Evolutionary conservation across 2,888 invertebrate species (phyloP), one percentile per base, ranked within the genome.

Genomic region (Bibio marci): DNA sequence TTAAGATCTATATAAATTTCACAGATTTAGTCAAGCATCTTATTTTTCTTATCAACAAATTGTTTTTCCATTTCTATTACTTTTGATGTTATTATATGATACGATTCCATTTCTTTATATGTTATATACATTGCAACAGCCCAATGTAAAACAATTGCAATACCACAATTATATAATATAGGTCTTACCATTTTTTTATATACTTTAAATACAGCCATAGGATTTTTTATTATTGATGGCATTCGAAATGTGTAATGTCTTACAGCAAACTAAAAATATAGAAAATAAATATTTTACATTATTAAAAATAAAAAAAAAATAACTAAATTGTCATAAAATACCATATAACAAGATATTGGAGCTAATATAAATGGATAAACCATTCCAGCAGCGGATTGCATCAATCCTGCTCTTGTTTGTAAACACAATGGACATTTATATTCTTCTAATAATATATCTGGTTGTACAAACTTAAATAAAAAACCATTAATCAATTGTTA

Each of bases 391-490:
- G 50, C 47, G 0, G 63, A 48, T 56, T 80, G 79, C 17, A 73
- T 47, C 1, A 59, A 55, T 3, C 68, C 63, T 19, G 79, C 69
- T 43, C 65, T 66, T 1, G 73, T 44, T 59, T 81, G 74, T 18
- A 70, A 49, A 51, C 83, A 83, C 5, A 77, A 49, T 1, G 77
- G 70, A 49, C 83, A 83, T 2, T 52, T 46, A 1, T 64, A 57
- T 26, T 64, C 68, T 52, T 70, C 62, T 15, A 80, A 46, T 3
- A 80, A 45, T 41, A 80, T 56, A 14, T 68, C 58, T 2, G 65
- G 64, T 47, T 73, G 59, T 34, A 81, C 53, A 39, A 67, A 47
- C 70, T 76, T 55, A 33, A 65, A 60, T 43, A 39, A 30, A 17
- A 32, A 36, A 8, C 6, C 34, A 17, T 33, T 40, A 45, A 41